phyloP scores from a whole-genome alignment of 2,888 invertebrate species.

The Tenthredo livida region DNA sequence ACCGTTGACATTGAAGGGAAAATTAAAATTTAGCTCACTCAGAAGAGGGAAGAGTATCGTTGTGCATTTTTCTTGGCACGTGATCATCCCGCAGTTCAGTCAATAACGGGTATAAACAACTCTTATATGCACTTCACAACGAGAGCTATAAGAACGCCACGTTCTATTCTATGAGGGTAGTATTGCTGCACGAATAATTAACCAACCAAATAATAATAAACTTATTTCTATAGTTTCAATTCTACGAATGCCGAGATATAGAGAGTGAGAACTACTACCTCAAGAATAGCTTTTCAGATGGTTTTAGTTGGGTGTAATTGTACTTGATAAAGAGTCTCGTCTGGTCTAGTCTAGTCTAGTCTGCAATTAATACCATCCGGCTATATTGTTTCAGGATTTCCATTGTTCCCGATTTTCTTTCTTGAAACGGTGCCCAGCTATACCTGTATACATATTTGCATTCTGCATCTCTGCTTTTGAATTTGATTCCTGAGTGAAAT shows the following conservation, averaged over 20 bases:
- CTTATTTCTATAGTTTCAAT: slow-evolving; percentile 18
- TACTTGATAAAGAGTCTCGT: slow-evolving; percentile 25
- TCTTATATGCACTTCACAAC: background rate
- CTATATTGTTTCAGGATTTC: slow-evolving; percentile 26
- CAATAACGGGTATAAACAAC: background rate
- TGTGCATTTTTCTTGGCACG: slow-evolving; percentile 1
- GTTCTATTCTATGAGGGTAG: background rate
- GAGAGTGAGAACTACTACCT: background rate
- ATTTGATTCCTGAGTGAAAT: background rate
- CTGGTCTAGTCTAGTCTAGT: slow-evolving; percentile 16
- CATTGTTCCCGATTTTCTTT: slow-evolving; percentile 29
- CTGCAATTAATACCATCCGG: slow-evolving; percentile 38
- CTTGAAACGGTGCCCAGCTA: background rate
- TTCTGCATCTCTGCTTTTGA: background rate
- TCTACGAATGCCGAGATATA: background rate
- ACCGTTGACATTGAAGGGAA: slow-evolving; percentile 11
- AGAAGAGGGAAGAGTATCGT: background rate
- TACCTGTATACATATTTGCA: background rate
- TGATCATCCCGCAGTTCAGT: slow-evolving; percentile 2
- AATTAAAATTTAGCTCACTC: background rate
- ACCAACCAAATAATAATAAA: slow-evolving; percentile 29
- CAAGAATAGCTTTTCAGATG: slow-evolving; percentile 25
- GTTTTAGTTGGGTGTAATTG: slow-evolving; percentile 12
- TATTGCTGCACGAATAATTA: slow-evolving; percentile 10
- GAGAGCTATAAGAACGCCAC: background rate